Evolutionary conservation across 2,888 invertebrate genomes (phyloP), one percentile per base, ranked within the genome.

Genomic region (Drosophila histrio): DNA sequence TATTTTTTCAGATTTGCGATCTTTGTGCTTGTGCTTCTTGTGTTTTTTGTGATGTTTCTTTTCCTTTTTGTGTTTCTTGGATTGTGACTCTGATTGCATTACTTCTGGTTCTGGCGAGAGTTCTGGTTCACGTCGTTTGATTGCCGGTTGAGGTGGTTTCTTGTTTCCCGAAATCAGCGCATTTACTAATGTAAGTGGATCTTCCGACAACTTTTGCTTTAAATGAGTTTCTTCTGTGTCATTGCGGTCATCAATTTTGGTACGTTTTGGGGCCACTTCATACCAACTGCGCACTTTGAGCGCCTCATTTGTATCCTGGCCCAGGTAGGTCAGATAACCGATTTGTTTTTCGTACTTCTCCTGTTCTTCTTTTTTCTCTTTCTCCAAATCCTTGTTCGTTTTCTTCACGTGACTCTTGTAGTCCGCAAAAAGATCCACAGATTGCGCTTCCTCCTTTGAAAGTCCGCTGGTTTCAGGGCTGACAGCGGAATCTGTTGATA

Each of bases 311-410:
- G 96, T 96, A 87, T 97, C 97, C 92, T 99, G 98, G 0, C 98
- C 99, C 56, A 99, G 93, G 92, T 98, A 99, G 3, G 98, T 98
- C 34, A 99, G 93, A 87, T 98, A 97, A 0, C 99, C 99, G 89
- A 99, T 97, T 92, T 97, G 97, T 90, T 98, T 99, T 91, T 99
- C 99, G 93, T 98, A 98, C 84, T 98, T 97, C 91, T 99, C 98
- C 89, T 96, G 95, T 90, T 98, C 98, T 57, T 96, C 95, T 91
- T 97, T 97, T 75, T 96, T 94, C 89, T 99, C 99, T 69, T 94
- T 94, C 83, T 97, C 97, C 91, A 97, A 96, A 53, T 98, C 98
- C 83, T 94, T 94, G 90, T 99, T 99, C 1, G 94, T 94, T 76
- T 93, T 93, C 43, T 93, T 93, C 32, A 93, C 92, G 1, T 96